These are phyloP conservation scores for Desoria tigrina DNA, from an alignment of 2,888 invertebrate genomes.

Conservation along the genomic window DNA sequence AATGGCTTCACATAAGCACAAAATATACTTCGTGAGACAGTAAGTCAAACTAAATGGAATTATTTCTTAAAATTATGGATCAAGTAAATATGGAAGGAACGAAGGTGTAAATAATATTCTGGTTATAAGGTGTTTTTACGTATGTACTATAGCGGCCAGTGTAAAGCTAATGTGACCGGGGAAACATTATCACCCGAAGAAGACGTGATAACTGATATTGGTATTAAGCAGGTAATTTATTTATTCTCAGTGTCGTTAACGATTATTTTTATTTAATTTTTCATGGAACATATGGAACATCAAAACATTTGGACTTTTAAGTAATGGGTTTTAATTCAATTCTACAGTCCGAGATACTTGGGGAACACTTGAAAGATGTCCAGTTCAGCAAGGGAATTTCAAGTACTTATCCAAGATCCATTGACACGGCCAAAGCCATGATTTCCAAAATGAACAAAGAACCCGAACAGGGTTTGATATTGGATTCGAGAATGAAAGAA, in stretches of 20 bases:
- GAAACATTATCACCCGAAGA: slow-evolving; percentile 29
- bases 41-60: slow-evolving; percentile 17
- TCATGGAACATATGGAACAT: too few relatives aligned
- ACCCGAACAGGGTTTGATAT: slow-evolving; percentile 17
- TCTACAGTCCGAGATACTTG: slow-evolving; percentile 26
- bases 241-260: background rate
- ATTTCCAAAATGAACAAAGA: slow-evolving; percentile 26
- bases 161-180: slow-evolving; percentile 27
- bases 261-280: background rate
- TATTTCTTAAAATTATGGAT: background rate
- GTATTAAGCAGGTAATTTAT: slow-evolving; percentile 24
- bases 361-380: slow-evolving; percentile 33
- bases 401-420: slow-evolving; percentile 32
- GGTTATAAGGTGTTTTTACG: too few relatives aligned
- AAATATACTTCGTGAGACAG: slow-evolving; percentile 34
- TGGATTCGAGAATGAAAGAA: slow-evolving; percentile 31
- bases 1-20: too few relatives aligned
- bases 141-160: slow-evolving; percentile 30
- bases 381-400: slow-evolving; percentile 32
- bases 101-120: background rate
- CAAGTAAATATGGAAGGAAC: background rate
- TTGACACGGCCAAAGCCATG: slow-evolving; percentile 30
- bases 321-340: background rate
- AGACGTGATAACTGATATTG: slow-evolving; percentile 33
- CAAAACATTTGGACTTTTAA: too few relatives aligned